A percentile compares a stretch with the other conserved stretches of the same genome.
These are phyloP conservation scores for Thamnaconus septentrionalis DNA, from an alignment of 2,113 vertebrate genomes.

Conservation along the genomic window DNA sequence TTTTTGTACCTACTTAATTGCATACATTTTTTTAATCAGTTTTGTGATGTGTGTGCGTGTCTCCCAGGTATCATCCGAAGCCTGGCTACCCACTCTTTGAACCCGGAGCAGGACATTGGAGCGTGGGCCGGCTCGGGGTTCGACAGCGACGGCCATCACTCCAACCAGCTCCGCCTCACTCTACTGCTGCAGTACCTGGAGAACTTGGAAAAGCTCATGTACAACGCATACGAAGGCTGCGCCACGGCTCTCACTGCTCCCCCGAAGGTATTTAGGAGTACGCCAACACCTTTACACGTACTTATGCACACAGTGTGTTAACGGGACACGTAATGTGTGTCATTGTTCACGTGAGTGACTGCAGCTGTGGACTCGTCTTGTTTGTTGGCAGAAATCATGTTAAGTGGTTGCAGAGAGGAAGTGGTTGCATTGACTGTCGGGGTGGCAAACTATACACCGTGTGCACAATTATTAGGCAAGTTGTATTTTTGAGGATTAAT, in stretches of 20 bases:
- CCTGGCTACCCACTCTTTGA: conserved; percentile 92
- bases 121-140: conserved; percentile 89
- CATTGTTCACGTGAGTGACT: too few species aligned
- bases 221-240: conserved; percentile 97
- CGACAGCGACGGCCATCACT: conserved; percentile 91
- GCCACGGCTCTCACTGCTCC: conserved; percentile 94
- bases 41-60: not conserved
- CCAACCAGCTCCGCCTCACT: conserved; percentile 91
- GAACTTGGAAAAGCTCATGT: conserved; percentile 98
- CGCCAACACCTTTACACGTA: too few species aligned
- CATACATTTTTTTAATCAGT: not conserved
- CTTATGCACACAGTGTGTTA: too few species aligned
- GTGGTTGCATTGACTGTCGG: too few species aligned
- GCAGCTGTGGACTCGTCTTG: too few species aligned
- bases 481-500: too few species aligned
- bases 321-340: too few species aligned
- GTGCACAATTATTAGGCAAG: too few species aligned
- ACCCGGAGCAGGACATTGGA: conserved; percentile 91
- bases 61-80: conserved; percentile 91
- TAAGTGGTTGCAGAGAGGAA: too few species aligned
- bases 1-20: not conserved
- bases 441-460: too few species aligned
- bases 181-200: conserved; percentile 95
- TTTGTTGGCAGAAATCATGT: too few species aligned
- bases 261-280: conserved; percentile 83